Percentiles rank a stretch among this genome's conserved stretches.
Evolutionary conservation across 2,113 vertebrate genomes (phyloP).

Genomic region (Perca schrenkii): DNA sequence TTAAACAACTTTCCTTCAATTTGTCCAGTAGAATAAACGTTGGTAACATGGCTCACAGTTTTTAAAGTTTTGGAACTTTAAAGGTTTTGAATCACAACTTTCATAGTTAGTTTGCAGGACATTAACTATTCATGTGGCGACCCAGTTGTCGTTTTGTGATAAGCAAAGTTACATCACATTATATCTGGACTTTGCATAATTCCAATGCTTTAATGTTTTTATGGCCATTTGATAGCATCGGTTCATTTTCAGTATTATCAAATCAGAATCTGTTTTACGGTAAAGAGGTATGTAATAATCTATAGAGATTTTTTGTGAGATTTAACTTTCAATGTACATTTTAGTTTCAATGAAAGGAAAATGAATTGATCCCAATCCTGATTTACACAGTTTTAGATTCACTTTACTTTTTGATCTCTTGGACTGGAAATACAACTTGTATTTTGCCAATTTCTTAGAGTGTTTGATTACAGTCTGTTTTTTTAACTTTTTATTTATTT

Average conservation of each 20-base stretch:
- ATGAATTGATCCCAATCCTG: background rate
- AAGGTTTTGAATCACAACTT: background rate
- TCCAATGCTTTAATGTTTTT: constrained; percentile 15
- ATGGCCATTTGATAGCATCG: background rate
- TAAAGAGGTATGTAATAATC: background rate
- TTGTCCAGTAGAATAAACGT: background rate
- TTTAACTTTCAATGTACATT: background rate
- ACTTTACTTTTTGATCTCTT: background rate
- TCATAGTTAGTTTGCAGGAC: background rate
- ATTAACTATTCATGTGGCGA: background rate
- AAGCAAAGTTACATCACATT: background rate
- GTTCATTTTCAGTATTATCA: background rate
- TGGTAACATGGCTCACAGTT: background rate
- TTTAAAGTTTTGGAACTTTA: background rate
- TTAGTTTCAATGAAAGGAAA: constrained; percentile 1
- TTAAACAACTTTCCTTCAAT: background rate
- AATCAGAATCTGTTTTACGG: background rate
- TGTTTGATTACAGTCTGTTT: constrained; percentile 13
- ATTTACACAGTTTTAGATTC: constrained; percentile 9
- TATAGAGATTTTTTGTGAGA: background rate
- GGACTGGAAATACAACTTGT: constrained; percentile 48
- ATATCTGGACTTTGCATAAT: background rate
- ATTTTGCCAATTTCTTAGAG: constrained; percentile 48
- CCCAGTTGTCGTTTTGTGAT: background rate
- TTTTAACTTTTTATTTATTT: constrained; percentile 62